Base-by-base conservation (phyloP, 2,113 vertebrate species). In the Larimichthys crocea region DNA sequence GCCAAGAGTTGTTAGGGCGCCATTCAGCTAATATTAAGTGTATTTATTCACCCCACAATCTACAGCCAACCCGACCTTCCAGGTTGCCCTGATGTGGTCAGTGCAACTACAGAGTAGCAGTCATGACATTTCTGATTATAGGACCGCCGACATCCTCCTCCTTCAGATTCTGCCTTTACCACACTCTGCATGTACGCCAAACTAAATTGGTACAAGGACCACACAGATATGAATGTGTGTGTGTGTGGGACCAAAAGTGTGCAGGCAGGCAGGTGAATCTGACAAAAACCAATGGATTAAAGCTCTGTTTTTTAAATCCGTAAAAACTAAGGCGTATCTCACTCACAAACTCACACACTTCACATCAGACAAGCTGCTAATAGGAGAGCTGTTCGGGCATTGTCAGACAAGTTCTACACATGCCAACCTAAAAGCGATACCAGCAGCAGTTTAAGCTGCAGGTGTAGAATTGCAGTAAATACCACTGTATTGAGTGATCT, bases 51-150 rank as follows among this genome's bases (percentile, higher is more conserved):
- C 7, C 29, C 55, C 44, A 49, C 31, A 71, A 55, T 76, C 53
- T 74, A 31, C 46, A 62, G 69, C 46, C 68, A 78, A 35, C 29
- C 24, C 48, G 69, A 55, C 80, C 73, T 59, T 61, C 62, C 74
- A 74, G 59, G 46, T 60, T 50, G 26, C 40, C 69, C 35, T 79
- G 75, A 85, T 87, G 84, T 85, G 87, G 84, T 79, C 50, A 5
- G 10, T 9, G 29, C 49, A 77, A 44, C 24, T 55, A 53, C 63
- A 88, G 71, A 76, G 35, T 35, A 55, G 53, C 11, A 75, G 70
- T 77, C 71, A 70, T 48, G 49, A 60, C 56, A 40, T 70, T 73
- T 80, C 59, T 88, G 71, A 88, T 78, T 86, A 78, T 44, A 20
- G 60, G 52, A 19, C 26, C 9, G 44, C 71, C 48, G 5, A 70